Evolutionary conservation across 2,113 vertebrate genomes (phyloP).

Genomic region (Lycocorax pyrrhopterus): DNA sequence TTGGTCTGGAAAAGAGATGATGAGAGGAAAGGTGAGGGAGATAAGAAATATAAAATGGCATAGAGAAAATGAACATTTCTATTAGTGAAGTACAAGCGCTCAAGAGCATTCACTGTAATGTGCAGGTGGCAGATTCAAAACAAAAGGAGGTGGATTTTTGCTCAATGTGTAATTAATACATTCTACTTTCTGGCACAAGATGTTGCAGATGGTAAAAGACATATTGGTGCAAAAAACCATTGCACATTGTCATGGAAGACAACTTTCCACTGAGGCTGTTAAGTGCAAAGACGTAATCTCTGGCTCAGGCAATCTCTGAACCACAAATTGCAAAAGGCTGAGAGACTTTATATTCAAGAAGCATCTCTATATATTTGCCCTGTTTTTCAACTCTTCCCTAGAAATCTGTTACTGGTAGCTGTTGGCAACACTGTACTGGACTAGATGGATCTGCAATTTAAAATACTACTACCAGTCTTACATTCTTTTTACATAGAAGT

Average conservation of each 20-base stretch:
- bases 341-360: slow-evolving; percentile 7
- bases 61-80: neutral
- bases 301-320: slow-evolving; percentile 2
- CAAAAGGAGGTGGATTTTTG: neutral
- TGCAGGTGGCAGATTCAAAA: neutral
- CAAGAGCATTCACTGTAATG: neutral
- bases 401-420: slow-evolving; percentile 1
- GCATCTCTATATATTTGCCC: neutral
- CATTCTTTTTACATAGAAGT: neutral
- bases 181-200: neutral
- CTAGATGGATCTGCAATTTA: neutral
- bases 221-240: neutral
- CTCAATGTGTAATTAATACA: neutral
- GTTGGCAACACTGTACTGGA: neutral
- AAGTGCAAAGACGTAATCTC: neutral
- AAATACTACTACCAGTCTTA: neutral
- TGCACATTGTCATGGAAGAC: neutral
- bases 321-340: neutral
- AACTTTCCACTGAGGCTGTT: neutral
- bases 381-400: neutral
- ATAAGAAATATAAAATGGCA: neutral
- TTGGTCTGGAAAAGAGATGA: neutral
- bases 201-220: neutral
- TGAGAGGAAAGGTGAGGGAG: neutral
- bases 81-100: neutral